phyloP scores from a whole-genome alignment of 2,888 invertebrate genomes.

The Leptarthrus brevirostris region DNA sequence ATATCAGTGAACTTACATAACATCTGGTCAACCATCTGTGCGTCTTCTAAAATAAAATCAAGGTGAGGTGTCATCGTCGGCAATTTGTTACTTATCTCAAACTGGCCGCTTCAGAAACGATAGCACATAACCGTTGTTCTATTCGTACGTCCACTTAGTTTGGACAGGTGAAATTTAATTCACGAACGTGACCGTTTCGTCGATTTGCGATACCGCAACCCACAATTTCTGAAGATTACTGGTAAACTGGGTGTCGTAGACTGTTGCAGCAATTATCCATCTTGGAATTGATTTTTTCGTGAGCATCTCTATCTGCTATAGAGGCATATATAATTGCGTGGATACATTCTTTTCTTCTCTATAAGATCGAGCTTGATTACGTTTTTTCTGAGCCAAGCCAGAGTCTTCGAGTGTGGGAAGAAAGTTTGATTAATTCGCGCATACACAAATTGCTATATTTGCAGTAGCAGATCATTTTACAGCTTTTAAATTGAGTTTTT shows the following conservation, averaged over 20 bases:
- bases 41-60: no score
- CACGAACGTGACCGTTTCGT: background rate
- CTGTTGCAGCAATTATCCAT: no score
- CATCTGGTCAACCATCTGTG: no score
- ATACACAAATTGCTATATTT: conserved; percentile 31
- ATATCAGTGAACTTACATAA: no score
- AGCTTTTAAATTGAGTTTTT: conserved; percentile 8
- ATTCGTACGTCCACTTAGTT: no score
- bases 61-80: no score
- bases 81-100: no score
- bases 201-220: background rate
- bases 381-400: no score
- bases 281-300: conserved; percentile 1
- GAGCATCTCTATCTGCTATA: conserved; percentile 18
- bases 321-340: no score
- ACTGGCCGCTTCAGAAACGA: no score
- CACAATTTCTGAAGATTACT: no score
- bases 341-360: background rate
- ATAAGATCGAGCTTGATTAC: background rate
- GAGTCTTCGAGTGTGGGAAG: conserved; percentile 22
- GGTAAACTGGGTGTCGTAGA: background rate
- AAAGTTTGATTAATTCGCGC: conserved; percentile 29
- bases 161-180: conserved; percentile 22
- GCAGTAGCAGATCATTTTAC: conserved; percentile 23
- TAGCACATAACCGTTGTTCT: no score